These are phyloP conservation scores for Cydia amplana DNA, from an alignment of 1,140 invertebrate species.

Conservation along the genomic window DNA sequence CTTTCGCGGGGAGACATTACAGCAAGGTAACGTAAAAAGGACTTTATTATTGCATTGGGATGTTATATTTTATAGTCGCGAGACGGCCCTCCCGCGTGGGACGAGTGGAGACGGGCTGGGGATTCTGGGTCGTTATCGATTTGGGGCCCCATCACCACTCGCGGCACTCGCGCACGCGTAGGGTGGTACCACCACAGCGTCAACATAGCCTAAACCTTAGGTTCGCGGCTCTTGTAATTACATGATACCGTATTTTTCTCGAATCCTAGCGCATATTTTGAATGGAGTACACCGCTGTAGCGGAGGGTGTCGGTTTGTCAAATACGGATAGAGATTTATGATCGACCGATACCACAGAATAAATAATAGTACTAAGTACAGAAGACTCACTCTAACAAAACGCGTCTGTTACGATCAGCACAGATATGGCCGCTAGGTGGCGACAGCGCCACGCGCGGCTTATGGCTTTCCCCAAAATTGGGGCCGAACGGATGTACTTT, in stretches of 20 bases:
- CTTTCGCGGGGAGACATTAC: conserved; percentile 61
- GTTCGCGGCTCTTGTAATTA: neutral
- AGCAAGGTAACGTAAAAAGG: conserved; percentile 56
- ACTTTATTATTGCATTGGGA: conserved; percentile 66
- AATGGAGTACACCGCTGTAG: no score
- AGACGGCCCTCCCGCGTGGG: conserved; percentile 39
- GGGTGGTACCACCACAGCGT: conserved; percentile 23
- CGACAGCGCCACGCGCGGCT: no score
- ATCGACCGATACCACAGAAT: no score
- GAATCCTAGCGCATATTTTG: neutral
- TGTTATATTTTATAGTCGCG: conserved; percentile 61
- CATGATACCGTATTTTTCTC: neutral
- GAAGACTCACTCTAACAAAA: no score
- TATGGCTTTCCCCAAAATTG: no score
- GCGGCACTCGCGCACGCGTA: conserved; percentile 58
- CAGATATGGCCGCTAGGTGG: no score
- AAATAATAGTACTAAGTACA: no score
- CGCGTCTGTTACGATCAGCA: no score
- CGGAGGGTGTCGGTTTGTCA: neutral
- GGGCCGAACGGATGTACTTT: no score
- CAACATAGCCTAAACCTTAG: neutral
- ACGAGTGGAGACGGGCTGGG: conserved; percentile 52
- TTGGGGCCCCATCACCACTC: conserved; percentile 61
- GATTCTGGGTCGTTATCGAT: conserved; percentile 76
- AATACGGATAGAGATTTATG: no score